These are phyloP conservation scores for Ptilodon capucinus DNA, from an alignment of 2,888 invertebrate species.

Conservation along the genomic window DNA sequence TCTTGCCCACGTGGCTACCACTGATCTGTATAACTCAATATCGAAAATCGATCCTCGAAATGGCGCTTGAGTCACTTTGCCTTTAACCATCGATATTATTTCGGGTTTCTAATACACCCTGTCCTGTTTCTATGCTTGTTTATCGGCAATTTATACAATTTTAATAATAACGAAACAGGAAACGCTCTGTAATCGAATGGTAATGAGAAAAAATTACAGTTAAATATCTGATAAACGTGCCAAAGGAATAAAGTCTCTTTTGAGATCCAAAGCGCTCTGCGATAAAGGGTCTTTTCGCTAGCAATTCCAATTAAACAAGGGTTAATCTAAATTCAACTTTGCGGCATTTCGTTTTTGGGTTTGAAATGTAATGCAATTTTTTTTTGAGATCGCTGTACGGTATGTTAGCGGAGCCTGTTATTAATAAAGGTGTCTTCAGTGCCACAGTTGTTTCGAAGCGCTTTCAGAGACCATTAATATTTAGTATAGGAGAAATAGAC, in stretches of 20 bases:
- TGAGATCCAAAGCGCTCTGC: neutral
- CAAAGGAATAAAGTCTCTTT: neutral
- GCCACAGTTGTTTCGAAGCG: neutral
- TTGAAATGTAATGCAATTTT: neutral
- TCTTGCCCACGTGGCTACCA: too few relatives aligned
- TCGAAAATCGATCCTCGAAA: too few relatives aligned
- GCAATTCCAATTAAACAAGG: neutral
- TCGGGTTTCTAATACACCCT: too few relatives aligned
- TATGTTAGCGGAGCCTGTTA: conserved; percentile 1
- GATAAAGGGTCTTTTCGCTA: neutral
- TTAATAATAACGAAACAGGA: too few relatives aligned
- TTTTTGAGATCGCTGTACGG: neutral
- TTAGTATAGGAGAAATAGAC: too few relatives aligned
- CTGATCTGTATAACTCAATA: too few relatives aligned
- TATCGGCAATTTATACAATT: neutral
- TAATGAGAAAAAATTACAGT: neutral
- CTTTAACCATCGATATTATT: too few relatives aligned
- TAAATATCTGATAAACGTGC: neutral
- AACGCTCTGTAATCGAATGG: neutral
- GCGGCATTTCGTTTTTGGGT: neutral
- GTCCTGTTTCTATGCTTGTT: too few relatives aligned
- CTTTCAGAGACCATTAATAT: neutral
- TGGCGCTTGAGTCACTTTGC: too few relatives aligned
- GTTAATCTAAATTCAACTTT: neutral
- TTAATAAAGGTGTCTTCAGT: conserved; percentile 1